phyloP scores from a whole-genome alignment of 2,797 vertebrate genomes.

The Parotocinclus haroldoi region DNA sequence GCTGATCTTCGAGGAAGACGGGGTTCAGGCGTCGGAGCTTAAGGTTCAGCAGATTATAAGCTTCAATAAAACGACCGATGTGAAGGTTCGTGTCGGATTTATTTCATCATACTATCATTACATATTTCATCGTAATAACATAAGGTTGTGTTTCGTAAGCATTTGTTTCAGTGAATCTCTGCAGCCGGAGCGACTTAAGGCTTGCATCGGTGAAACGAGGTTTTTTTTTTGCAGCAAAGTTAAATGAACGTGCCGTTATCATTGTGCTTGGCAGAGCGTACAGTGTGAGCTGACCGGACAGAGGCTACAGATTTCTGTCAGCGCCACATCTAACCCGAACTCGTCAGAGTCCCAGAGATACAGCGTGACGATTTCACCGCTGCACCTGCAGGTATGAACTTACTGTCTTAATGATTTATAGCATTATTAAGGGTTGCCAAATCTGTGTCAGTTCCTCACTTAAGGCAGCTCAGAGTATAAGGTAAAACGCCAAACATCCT shows the following conservation, averaged over 20 bases:
- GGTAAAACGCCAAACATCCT: too few relatives aligned
- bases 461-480: too few relatives aligned
- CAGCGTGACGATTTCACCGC: conserved; percentile 72
- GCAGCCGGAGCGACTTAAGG: too few relatives aligned
- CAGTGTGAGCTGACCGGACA: conserved; percentile 80
- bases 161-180: not conserved
- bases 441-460: too few relatives aligned
- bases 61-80: conserved; percentile 68
- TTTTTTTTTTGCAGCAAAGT: too few relatives aligned
- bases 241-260: too few relatives aligned
- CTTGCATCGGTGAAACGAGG: too few relatives aligned
- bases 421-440: too few relatives aligned
- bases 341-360: conserved; percentile 63
- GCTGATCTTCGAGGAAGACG: conserved; percentile 81
- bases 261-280: conserved; percentile 40
- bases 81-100: conserved; percentile 73
- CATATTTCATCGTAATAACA: too few relatives aligned
- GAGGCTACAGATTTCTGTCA: conserved; percentile 75
- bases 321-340: conserved; percentile 37
- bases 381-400: conserved; percentile 82
- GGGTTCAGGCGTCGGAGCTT: conserved; percentile 74
- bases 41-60: conserved; percentile 73
- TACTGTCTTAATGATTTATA: too few relatives aligned
- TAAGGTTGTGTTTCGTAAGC: not conserved
- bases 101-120: not conserved